Evolutionary conservation across 2,797 vertebrate genomes (phyloP).

Genomic region (Vireo griseus): DNA sequence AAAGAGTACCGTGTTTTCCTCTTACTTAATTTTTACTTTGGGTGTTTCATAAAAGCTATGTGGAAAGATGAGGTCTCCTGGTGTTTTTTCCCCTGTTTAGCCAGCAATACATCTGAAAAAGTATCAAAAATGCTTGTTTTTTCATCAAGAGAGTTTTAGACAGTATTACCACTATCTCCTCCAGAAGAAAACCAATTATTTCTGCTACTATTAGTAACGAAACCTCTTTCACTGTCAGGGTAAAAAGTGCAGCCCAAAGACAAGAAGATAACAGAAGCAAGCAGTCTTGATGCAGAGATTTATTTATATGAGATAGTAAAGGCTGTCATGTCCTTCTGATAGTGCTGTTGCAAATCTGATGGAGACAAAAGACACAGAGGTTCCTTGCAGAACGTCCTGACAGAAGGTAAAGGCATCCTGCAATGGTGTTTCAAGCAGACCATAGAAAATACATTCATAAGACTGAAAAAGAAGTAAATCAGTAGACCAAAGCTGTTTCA

Average conservation of each 20-base stretch:
- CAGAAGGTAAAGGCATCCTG: neutral
- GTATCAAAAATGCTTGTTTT: neutral
- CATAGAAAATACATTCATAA: neutral
- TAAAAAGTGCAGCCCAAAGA: neutral
- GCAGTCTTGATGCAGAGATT: neutral
- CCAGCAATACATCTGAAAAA: neutral
- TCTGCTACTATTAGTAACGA: neutral
- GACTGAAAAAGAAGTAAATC: neutral
- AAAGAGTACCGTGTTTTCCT: neutral
- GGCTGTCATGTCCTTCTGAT: neutral
- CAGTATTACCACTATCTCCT: neutral
- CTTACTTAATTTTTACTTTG: neutral
- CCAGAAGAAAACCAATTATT: neutral
- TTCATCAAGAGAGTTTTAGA: neutral
- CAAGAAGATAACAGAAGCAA: neutral
- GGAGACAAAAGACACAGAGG: neutral
- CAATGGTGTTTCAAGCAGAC: neutral
- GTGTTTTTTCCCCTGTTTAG: neutral
- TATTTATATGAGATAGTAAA: neutral
- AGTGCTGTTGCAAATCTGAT: neutral
- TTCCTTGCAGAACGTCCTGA: neutral
- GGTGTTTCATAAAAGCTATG: neutral
- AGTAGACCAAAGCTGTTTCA: neutral
- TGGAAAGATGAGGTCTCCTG: neutral
- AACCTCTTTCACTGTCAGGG: neutral